phyloP scores from a whole-genome alignment of 2,888 invertebrate species.

The Eurytoma adleriae region DNA sequence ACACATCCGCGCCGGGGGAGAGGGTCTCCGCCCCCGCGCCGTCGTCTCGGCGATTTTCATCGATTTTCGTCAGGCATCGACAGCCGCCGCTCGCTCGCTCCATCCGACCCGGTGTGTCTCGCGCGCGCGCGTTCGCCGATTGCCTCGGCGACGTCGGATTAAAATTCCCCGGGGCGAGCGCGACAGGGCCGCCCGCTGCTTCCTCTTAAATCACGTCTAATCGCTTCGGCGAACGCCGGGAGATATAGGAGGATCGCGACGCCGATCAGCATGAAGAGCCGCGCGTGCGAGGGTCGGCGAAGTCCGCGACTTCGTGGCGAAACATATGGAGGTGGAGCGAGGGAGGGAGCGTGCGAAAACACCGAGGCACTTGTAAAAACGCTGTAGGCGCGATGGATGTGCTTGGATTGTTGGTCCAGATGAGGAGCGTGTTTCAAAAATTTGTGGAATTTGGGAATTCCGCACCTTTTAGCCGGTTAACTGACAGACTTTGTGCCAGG shows the following conservation, averaged over 20 bases:
- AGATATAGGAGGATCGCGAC: conserved; percentile 15
- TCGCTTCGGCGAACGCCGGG: conserved; percentile 61
- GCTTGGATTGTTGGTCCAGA: too few relatives aligned
- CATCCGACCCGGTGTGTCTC: neutral
- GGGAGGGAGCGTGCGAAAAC: neutral
- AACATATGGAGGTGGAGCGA: neutral
- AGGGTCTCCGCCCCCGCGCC: too few relatives aligned
- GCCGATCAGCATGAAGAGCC: conserved; percentile 12
- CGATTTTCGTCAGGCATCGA: conserved; percentile 60
- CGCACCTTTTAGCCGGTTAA: too few relatives aligned
- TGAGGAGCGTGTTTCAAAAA: too few relatives aligned
- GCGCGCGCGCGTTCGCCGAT: conserved; percentile 47
- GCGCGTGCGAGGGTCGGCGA: neutral
- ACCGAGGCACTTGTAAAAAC: neutral
- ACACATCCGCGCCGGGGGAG: too few relatives aligned
- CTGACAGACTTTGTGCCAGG: too few relatives aligned
- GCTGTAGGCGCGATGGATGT: neutral
- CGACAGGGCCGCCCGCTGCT: conserved; percentile 38
- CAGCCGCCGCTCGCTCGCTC: conserved; percentile 10
- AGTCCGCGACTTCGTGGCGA: neutral
- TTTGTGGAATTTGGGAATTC: too few relatives aligned
- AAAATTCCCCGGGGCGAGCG: conserved; percentile 59
- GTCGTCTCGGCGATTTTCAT: conserved; percentile 53
- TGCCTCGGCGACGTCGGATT: conserved; percentile 63
- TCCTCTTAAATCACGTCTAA: conserved; percentile 63